Evolutionary conservation across 2,797 vertebrate species (phyloP).

Genomic region (Ibycter americanus): DNA sequence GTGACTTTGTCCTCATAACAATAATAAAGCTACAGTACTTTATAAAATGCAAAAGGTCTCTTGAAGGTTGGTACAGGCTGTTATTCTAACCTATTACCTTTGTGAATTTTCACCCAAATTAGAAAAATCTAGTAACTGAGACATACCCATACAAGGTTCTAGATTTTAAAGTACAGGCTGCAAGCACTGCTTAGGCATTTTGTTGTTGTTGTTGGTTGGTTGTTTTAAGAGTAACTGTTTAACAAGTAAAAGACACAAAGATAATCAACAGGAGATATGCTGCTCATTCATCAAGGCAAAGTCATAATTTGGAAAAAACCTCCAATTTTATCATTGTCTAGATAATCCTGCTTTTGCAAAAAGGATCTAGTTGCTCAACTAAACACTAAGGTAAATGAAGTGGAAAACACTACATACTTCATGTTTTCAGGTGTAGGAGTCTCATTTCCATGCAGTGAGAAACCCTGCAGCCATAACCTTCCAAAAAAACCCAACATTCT

Average conservation of each 20-base stretch:
- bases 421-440: background rate
- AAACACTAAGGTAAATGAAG: background rate
- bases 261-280: background rate
- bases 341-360: background rate
- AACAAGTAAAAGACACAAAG: background rate
- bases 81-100: background rate
- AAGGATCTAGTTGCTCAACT: background rate
- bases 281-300: background rate
- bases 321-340: background rate
- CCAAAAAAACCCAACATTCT: background rate
- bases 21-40: slow-evolving; percentile 1
- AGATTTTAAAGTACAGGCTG: background rate
- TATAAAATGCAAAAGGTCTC: slow-evolving; percentile 22
- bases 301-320: background rate
- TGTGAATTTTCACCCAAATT: background rate
- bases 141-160: background rate
- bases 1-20: background rate
- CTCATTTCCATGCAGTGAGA: background rate
- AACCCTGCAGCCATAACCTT: background rate
- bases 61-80: background rate
- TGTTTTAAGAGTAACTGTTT: background rate
- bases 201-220: no score
- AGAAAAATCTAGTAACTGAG: background rate
- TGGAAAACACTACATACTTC: background rate
- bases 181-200: background rate